Percentiles rank a stretch among this genome's conserved stretches.
These are phyloP conservation scores for Sceloporus tristichus DNA, from an alignment of 2,113 vertebrate genomes.

Conservation along the genomic window DNA sequence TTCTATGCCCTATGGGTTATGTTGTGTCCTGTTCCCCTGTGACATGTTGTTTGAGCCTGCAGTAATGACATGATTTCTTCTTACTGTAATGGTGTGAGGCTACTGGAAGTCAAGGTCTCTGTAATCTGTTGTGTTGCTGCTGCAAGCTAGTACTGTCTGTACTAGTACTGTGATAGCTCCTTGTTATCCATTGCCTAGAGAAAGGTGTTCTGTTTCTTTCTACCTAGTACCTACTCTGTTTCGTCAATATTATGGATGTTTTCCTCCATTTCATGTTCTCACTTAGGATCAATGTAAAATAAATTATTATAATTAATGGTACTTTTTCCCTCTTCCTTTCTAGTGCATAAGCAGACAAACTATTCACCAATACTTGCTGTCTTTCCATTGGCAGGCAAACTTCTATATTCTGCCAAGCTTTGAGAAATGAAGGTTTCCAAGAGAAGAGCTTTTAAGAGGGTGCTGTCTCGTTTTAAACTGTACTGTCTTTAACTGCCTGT, in stretches of 20 bases:
- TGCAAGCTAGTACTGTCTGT: neutral
- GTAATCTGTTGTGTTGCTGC: neutral
- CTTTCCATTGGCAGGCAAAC: no score
- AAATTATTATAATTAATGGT: neutral
- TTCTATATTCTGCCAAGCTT: no score
- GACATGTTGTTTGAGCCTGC: no score
- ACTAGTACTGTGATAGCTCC: neutral
- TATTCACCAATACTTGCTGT: neutral
- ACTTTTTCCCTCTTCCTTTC: neutral
- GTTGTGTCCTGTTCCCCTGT: neutral
- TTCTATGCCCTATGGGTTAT: neutral
- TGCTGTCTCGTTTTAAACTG: no score
- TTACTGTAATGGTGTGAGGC: neutral
- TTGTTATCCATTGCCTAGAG: neutral
- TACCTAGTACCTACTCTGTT: neutral
- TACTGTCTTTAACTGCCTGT: no score
- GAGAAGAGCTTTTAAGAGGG: no score
- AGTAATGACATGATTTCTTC: neutral
- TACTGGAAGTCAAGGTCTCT: neutral
- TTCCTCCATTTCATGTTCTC: neutral
- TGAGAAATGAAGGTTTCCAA: no score
- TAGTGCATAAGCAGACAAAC: neutral
- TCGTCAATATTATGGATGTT: neutral
- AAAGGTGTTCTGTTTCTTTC: neutral
- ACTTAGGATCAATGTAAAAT: neutral